A percentile compares a stretch with the other conserved stretches of the same genome.
phyloP scores from a whole-genome alignment of 2,113 vertebrate species.

The Romanogobio albipinnatus region DNA sequence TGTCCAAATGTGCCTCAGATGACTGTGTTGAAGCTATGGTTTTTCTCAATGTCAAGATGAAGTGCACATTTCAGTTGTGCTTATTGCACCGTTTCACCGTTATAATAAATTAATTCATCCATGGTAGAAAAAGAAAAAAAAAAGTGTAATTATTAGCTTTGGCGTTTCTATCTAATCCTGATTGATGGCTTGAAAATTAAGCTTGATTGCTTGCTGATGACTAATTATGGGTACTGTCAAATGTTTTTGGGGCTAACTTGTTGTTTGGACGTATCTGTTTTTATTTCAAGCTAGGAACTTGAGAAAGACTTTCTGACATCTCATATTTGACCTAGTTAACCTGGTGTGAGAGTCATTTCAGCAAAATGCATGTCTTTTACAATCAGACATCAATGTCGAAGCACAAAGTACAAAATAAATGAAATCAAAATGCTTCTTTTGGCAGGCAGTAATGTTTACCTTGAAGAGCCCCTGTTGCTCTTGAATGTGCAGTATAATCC shows the following conservation, averaged over 20 bases:
- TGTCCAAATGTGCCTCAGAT: constrained; percentile 44
- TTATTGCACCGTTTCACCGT: constrained; percentile 7
- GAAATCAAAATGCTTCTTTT: constrained; percentile 41
- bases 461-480: constrained; percentile 73
- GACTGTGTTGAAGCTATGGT: constrained; percentile 32
- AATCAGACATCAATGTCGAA: constrained; percentile 37
- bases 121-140: neutral
- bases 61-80: constrained; percentile 8
- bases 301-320: neutral
- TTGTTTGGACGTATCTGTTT: neutral
- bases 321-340: constrained; percentile 18
- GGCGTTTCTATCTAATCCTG: neutral
- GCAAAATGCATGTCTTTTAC: neutral
- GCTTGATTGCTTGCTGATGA: constrained; percentile 5
- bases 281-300: neutral
- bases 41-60: constrained; percentile 40
- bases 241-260: neutral
- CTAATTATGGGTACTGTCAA: neutral
- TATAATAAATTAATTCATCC: neutral
- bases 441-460: constrained; percentile 66
- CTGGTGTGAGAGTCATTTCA: constrained; percentile 1
- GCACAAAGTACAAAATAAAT: constrained; percentile 4
- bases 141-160: neutral
- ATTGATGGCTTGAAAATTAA: neutral
- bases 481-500: constrained; percentile 67